phyloP scores from a whole-genome alignment of 2,113 vertebrate genomes.

The Odocoileus virginianus region DNA sequence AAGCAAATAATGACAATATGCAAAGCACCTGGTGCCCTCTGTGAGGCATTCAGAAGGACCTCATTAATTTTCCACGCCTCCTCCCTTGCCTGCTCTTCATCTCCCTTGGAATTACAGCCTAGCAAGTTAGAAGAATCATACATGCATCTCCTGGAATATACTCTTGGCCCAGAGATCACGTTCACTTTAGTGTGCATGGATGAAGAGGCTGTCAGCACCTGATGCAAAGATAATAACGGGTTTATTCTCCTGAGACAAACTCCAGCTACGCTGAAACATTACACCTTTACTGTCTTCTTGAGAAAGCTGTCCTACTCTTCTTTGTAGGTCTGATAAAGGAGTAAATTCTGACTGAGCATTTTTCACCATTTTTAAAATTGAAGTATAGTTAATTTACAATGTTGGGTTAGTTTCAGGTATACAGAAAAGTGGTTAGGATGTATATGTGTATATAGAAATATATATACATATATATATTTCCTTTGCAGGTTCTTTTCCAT shows the following conservation, averaged over 20 bases:
- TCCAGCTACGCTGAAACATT: not conserved
- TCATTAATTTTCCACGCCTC: not conserved
- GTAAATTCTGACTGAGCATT: not conserved
- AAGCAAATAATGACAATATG: not conserved
- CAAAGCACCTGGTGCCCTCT: not conserved
- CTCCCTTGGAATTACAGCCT: not conserved
- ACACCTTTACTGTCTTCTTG: not conserved
- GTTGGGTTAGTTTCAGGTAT: not conserved
- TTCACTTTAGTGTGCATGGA: not conserved
- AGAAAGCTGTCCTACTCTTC: not conserved
- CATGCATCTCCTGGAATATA: not conserved
- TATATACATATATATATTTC: not conserved
- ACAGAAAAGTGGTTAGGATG: not conserved
- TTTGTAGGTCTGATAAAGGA: slow-evolving; percentile 53
- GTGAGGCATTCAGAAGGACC: not conserved
- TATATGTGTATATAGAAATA: not conserved
- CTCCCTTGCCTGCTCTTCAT: not conserved
- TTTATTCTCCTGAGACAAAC: not conserved
- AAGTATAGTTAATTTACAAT: not conserved
- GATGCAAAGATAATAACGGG: not conserved
- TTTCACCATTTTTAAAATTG: not conserved
- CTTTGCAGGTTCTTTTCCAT: not conserved
- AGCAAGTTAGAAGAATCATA: not conserved
- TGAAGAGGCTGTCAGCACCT: not conserved
- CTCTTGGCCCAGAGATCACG: not conserved